Evolutionary conservation across 1,140 invertebrate genomes (phyloP).

Genomic region (Aphaenogaster floridana): DNA sequence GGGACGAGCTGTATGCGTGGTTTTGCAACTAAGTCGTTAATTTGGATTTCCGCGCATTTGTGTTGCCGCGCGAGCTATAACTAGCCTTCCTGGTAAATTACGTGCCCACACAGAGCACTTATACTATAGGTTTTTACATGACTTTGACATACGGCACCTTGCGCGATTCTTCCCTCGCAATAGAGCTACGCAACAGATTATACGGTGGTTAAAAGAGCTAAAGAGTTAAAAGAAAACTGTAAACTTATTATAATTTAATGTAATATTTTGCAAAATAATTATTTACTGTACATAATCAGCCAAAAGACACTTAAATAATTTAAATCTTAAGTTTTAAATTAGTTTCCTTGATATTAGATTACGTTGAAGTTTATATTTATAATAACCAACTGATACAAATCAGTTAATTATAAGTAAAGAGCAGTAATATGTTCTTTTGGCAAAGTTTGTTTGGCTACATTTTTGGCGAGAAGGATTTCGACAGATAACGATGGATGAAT

Average conservation of each 20-base stretch:
- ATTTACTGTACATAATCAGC: background rate
- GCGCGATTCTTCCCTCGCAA: background rate
- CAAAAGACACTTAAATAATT: background rate
- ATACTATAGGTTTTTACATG: constrained; percentile 9
- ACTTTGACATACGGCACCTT: constrained; percentile 24
- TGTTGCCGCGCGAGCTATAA: constrained; percentile 43
- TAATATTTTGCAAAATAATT: background rate
- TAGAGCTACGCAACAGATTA: background rate
- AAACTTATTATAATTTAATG: background rate
- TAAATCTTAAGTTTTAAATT: background rate
- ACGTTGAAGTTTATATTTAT: background rate
- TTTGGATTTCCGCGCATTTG: constrained; percentile 46
- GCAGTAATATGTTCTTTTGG: background rate
- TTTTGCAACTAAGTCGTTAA: constrained; percentile 53
- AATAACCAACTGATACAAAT: background rate
- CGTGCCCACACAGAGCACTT: constrained; percentile 20
- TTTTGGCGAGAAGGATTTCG: background rate
- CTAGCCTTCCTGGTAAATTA: constrained; percentile 52
- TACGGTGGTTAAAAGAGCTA: background rate
- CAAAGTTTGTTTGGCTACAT: background rate
- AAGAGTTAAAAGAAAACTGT: background rate
- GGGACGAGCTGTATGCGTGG: background rate
- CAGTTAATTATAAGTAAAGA: background rate
- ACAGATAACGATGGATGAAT: constrained; percentile 5
- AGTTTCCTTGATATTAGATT: background rate